Percentiles rank a stretch among this genome's conserved stretches.
phyloP scores from a whole-genome alignment of 2,888 invertebrate species.

The Arrhopalites spinosus region DNA sequence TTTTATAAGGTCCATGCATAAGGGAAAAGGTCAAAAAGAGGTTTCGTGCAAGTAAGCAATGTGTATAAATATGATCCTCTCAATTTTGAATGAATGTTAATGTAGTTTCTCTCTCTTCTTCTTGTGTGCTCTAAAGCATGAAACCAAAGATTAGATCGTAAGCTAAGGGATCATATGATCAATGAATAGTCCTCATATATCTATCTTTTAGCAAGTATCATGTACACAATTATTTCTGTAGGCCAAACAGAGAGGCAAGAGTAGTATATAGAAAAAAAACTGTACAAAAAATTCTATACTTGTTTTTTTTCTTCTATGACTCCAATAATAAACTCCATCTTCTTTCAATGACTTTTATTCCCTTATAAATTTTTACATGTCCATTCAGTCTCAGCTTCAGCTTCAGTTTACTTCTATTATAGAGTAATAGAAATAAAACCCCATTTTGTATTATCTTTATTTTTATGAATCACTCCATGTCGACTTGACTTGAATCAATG shows the following conservation, averaged over 20 bases:
- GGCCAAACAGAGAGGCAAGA: too few relatives aligned
- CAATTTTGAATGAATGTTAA: slow-evolving; percentile 26
- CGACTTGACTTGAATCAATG: too few relatives aligned
- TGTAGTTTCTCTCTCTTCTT: background rate
- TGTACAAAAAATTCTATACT: background rate
- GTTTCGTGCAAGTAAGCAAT: slow-evolving; percentile 9
- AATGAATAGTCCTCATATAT: slow-evolving; percentile 18
- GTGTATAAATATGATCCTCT: background rate
- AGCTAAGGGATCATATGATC: slow-evolving; percentile 23
- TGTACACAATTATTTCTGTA: background rate
- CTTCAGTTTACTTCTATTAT: too few relatives aligned
- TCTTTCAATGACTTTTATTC: too few relatives aligned
- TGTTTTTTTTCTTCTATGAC: background rate
- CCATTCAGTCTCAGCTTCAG: too few relatives aligned
- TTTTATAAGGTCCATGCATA: background rate
- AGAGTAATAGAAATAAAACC: too few relatives aligned
- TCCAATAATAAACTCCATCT: slow-evolving; percentile 2
- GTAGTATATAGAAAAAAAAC: too few relatives aligned
- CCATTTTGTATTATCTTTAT: too few relatives aligned
- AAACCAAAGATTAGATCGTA: slow-evolving; percentile 29
- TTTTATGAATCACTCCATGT: too few relatives aligned
- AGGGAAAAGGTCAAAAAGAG: slow-evolving; percentile 13
- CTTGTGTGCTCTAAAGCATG: slow-evolving; percentile 18
- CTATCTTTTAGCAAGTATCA: background rate
- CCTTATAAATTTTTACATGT: background rate